These are phyloP conservation scores for Hirtodrosophila trivittata DNA, from an alignment of 2,888 invertebrate species.

Conservation along the genomic window DNA sequence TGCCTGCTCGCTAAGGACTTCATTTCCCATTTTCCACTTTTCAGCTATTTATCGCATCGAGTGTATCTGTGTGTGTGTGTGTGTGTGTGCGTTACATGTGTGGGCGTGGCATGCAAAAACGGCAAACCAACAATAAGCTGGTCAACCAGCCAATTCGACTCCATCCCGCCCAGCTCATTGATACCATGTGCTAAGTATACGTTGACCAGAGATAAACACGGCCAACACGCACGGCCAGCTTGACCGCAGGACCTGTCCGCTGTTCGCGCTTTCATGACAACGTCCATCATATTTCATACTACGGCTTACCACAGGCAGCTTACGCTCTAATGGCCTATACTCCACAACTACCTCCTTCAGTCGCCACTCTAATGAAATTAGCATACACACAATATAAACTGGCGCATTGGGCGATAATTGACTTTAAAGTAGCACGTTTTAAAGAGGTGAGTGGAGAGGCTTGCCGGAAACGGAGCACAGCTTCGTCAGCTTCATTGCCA, in stretches of 20 bases:
- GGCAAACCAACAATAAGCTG: constrained; percentile 64
- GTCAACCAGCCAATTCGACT: constrained; percentile 9
- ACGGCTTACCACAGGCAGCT: constrained; percentile 14
- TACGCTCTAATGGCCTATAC: too few relatives aligned
- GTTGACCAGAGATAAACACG: constrained; percentile 74
- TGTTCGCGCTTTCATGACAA: constrained; percentile 63
- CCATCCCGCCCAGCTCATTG: constrained; percentile 23
- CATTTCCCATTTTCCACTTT: constrained; percentile 35
- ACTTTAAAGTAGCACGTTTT: constrained; percentile 48
- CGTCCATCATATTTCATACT: constrained; percentile 71
- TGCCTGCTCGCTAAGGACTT: constrained; percentile 60
- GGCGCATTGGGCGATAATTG: constrained; percentile 55
- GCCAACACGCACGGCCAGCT: constrained; percentile 51
- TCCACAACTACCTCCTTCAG: constrained; percentile 7
- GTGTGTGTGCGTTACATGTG: constrained; percentile 1
- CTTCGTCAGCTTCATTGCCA: constrained; percentile 34
- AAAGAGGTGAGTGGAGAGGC: constrained; percentile 23
- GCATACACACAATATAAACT: constrained; percentile 58
- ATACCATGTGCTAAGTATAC: constrained; percentile 71
- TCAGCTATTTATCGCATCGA: constrained; percentile 42
- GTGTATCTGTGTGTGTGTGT: neutral
- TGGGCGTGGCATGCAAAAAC: constrained; percentile 69
- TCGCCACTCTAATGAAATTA: constrained; percentile 64
- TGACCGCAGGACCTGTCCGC: constrained; percentile 34
- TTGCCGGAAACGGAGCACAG: constrained; percentile 45